Conservation (phyloP, 2,888 invertebrate species). For the Leptopterna dolabrata region DNA sequence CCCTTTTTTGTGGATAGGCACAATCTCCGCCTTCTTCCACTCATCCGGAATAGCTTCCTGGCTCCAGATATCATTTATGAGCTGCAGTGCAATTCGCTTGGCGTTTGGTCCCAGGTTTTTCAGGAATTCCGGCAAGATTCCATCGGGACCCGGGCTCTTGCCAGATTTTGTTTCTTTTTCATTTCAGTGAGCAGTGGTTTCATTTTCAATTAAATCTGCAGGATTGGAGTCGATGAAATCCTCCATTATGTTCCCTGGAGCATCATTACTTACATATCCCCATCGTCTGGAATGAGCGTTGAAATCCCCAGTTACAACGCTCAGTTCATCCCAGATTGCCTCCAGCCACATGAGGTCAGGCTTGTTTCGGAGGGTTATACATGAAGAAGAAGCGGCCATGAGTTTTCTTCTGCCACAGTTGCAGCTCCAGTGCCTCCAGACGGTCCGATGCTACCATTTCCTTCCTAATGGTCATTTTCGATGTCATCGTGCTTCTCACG, state of each 20-base stretch:
- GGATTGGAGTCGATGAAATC: conserved; percentile 23
- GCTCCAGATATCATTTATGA: no score
- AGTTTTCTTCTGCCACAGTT: conserved; percentile 31
- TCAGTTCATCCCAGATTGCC: conserved; percentile 9
- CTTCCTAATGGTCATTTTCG: no score
- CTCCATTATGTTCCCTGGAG: not conserved
- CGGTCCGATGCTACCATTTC: no score
- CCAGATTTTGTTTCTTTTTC: conserved; percentile 32
- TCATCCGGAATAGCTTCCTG: no score
- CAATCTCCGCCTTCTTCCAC: no score
- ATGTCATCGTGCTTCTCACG: no score
- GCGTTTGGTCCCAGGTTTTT: no score
- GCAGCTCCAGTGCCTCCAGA: no score
- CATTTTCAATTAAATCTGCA: conserved; percentile 18
- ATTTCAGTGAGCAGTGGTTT: not conserved
- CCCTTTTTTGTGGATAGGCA: no score
- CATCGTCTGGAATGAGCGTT: conserved; percentile 21
- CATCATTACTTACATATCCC: conserved; percentile 29
- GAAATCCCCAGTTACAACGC: conserved; percentile 32
- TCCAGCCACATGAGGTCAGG: conserved; percentile 33
- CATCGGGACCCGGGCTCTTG: no score
- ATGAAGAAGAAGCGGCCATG: conserved; percentile 34
- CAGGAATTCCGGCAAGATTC: no score
- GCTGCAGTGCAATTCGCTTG: no score
- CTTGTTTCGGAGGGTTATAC: conserved; percentile 35